Conservation (phyloP, 2,888 invertebrate species). For the Epirrhoe tristata region DNA sequence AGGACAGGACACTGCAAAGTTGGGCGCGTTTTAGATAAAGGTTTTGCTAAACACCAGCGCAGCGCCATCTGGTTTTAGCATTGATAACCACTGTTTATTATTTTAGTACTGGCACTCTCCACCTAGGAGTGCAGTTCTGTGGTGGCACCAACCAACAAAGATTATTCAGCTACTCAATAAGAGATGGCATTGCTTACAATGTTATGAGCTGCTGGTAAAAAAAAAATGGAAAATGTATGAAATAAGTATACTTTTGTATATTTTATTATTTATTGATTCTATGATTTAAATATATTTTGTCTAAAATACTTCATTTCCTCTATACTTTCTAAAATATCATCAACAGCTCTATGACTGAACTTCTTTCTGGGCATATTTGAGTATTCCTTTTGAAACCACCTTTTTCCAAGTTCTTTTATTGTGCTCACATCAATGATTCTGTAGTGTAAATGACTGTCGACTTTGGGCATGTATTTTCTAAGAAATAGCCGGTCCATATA, state of each 20-base stretch:
- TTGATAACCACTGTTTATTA: not conserved
- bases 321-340: constrained; percentile 95
- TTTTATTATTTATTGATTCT: too few relatives aligned
- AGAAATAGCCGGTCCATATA: constrained; percentile 95
- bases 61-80: not conserved
- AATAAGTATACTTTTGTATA: too few relatives aligned
- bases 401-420: constrained; percentile 92
- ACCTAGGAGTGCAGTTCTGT: too few relatives aligned
- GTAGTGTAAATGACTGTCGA: constrained; percentile 94
- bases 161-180: not conserved
- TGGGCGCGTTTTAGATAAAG: too few relatives aligned
- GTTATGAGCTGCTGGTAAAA: too few relatives aligned
- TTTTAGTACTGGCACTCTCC: too few relatives aligned
- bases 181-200: not conserved
- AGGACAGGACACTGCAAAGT: too few relatives aligned
- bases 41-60: not conserved
- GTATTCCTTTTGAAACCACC: constrained; percentile 90
- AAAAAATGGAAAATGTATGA: too few relatives aligned
- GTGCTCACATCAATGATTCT: constrained; percentile 96
- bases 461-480: constrained; percentile 91
- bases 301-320: constrained; percentile 93
- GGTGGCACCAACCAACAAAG: not conserved
- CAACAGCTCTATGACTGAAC: constrained; percentile 89
- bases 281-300: constrained; percentile 85
- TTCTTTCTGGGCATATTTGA: constrained; percentile 86